Evolutionary conservation across 2,113 vertebrate genomes (phyloP).

Genomic region (Sphyrna mokarran): DNA sequence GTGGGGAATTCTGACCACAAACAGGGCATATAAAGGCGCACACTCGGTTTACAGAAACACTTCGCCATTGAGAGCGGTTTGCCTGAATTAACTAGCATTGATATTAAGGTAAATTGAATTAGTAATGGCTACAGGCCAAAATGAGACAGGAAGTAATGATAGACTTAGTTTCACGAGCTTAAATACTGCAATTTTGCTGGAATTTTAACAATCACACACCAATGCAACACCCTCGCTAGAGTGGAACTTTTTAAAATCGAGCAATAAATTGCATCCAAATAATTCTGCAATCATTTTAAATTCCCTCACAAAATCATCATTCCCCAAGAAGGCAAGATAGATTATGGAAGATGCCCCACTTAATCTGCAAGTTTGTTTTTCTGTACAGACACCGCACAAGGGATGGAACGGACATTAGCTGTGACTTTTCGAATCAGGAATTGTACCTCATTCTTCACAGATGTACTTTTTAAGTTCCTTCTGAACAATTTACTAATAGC

Average conservation of each 20-base stretch:
- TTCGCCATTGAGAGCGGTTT: neutral
- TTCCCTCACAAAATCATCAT: neutral
- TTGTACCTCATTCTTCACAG: neutral
- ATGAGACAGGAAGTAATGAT: neutral
- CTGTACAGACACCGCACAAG: too few species aligned
- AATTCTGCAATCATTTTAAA: neutral
- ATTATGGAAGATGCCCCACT: neutral
- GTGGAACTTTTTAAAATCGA: neutral
- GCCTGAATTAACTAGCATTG: neutral
- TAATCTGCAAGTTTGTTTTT: neutral
- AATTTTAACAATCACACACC: neutral
- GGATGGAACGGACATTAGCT: neutral
- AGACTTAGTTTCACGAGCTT: neutral
- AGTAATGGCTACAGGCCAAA: neutral
- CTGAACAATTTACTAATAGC: neutral
- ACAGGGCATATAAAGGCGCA: too few species aligned
- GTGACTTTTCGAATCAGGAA: neutral
- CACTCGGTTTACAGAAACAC: neutral
- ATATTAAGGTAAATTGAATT: neutral
- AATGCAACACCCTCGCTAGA: neutral
- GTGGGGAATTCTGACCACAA: too few species aligned
- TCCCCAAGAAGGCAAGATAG: too few species aligned
- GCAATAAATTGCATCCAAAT: neutral
- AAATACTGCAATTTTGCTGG: neutral
- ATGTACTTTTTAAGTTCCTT: neutral